A percentile compares a stretch with the other conserved stretches of the same genome.
Conservation (phyloP, 2,797 vertebrate species). For the Catostomus latipinnis region DNA sequence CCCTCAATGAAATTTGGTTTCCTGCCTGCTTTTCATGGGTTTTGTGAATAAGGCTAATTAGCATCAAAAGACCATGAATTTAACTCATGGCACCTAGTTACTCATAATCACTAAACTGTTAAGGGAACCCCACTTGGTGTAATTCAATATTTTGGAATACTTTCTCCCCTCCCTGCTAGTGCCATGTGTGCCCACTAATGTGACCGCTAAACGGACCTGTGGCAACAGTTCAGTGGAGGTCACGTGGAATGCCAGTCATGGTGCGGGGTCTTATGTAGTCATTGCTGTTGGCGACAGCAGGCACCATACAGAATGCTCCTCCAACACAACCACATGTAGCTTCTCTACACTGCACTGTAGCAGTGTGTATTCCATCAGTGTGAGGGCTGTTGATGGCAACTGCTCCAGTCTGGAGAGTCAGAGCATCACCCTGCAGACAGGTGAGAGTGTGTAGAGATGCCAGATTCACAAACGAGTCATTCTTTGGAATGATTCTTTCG, state of each 20-base stretch:
- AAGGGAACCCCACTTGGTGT: no score
- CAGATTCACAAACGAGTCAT: neutral
- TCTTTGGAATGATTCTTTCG: neutral
- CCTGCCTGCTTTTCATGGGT: no score
- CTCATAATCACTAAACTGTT: no score
- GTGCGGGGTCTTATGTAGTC: conserved; percentile 67
- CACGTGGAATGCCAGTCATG: conserved; percentile 71
- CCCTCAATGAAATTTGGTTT: no score
- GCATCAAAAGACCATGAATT: no score
- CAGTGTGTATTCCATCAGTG: conserved; percentile 71
- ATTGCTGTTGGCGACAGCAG: conserved; percentile 56
- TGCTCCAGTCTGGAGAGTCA: conserved; percentile 73
- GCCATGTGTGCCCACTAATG: conserved; percentile 75
- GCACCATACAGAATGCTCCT: conserved; percentile 50
- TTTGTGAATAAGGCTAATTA: no score
- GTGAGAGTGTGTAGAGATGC: conserved; percentile 54
- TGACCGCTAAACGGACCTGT: conserved; percentile 67
- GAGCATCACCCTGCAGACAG: conserved; percentile 61
- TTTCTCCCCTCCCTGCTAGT: conserved; percentile 59
- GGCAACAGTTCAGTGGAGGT: conserved; percentile 63
- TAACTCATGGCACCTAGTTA: no score
- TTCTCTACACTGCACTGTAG: conserved; percentile 71
- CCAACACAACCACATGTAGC: conserved; percentile 70
- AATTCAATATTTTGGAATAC: neutral
- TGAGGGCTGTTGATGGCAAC: conserved; percentile 64